Percentiles rank a stretch among this genome's conserved stretches.
phyloP scores from a whole-genome alignment of 1,140 invertebrate genomes.

The Amphibalanus amphitrite region DNA sequence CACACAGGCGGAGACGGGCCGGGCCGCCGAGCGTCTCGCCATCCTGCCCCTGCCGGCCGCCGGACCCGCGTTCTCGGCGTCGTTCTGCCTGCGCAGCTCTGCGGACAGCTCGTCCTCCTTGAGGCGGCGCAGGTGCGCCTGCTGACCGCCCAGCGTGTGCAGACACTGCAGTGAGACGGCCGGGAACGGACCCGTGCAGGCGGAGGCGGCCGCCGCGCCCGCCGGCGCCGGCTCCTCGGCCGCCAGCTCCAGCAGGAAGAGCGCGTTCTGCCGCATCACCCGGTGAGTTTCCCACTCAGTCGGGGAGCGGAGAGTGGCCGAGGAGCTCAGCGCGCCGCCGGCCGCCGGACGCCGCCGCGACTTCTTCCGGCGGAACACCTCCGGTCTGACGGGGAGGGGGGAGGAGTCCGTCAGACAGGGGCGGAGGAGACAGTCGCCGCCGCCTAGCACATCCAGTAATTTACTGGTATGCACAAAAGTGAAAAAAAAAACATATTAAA shows the following conservation, averaged over 20 bases:
- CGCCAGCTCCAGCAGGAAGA: conserved; percentile 78
- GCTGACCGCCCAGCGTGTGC: conserved; percentile 40
- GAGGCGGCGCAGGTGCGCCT: conserved; percentile 25
- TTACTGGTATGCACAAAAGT: too few species aligned
- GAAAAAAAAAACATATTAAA: too few species aligned
- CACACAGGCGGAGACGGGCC: not conserved
- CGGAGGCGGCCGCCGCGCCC: too few species aligned
- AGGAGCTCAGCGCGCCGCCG: conserved; percentile 49
- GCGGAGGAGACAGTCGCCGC: too few species aligned
- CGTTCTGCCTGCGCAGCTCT: conserved; percentile 26
- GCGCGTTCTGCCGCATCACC: conserved; percentile 79
- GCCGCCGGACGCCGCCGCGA: not conserved
- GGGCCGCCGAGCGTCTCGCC: not conserved
- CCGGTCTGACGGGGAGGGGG: conserved; percentile 34
- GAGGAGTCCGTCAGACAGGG: too few species aligned
- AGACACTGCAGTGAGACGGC: conserved; percentile 51
- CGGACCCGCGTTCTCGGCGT: conserved; percentile 5
- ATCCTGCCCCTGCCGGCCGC: too few species aligned
- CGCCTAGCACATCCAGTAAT: too few species aligned
- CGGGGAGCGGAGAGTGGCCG: conserved; percentile 43
- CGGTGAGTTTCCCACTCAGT: conserved; percentile 43
- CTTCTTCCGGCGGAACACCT: conserved; percentile 55
- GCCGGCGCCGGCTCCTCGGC: conserved; percentile 34
- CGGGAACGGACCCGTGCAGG: not conserved
- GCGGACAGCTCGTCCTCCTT: conserved; percentile 37